Evolutionary conservation across 2,113 vertebrate species (phyloP).

Genomic region (Ondatra zibethicus): DNA sequence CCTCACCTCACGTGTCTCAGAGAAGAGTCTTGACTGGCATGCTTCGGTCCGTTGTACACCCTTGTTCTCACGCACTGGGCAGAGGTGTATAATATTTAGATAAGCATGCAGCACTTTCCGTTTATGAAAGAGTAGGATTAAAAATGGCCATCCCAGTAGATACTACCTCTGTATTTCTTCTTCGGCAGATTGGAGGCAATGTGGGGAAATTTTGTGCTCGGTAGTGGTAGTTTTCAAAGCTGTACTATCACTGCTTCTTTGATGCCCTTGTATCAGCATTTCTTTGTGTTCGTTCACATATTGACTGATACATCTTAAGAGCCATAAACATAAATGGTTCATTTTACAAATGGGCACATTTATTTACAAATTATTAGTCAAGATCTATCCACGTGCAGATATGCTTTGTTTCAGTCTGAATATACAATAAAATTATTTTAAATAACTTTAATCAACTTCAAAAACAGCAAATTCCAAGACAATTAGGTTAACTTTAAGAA

Average conservation of each 20-base stretch:
- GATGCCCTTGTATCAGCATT: background rate
- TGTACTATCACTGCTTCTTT: background rate
- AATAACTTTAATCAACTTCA: constrained; percentile 81
- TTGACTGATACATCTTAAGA: constrained; percentile 42
- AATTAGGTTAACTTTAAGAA: constrained; percentile 84
- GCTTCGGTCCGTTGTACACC: background rate
- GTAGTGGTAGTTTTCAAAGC: background rate
- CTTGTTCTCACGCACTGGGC: background rate
- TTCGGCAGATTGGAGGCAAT: background rate
- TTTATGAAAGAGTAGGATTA: background rate
- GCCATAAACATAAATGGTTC: constrained; percentile 48
- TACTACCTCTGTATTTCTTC: background rate
- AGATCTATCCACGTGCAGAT: constrained; percentile 69
- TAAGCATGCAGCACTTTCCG: background rate
- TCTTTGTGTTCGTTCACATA: constrained; percentile 30
- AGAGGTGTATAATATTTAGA: background rate
- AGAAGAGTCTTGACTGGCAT: background rate
- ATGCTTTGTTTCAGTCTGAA: constrained; percentile 74
- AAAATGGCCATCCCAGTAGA: background rate
- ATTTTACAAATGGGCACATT: constrained; percentile 66
- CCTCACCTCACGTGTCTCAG: background rate
- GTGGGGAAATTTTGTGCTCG: background rate
- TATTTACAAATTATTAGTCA: constrained; percentile 78
- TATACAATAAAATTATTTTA: constrained; percentile 78
- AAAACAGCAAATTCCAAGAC: constrained; percentile 81